Conservation (phyloP, 2,888 invertebrate genomes). For the Erannis defoliaria region DNA sequence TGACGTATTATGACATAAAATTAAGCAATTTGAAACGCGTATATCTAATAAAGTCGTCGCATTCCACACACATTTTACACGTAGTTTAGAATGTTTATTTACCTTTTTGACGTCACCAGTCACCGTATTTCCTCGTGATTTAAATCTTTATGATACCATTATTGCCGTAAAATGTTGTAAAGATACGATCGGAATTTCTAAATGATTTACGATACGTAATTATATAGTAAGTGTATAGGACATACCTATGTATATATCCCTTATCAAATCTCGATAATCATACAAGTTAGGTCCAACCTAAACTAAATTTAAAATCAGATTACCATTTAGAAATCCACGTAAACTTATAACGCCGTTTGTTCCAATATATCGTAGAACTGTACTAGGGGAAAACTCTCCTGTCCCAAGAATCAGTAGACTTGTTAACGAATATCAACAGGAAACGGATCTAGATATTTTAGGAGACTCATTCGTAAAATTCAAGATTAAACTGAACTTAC, state of each 20-base stretch:
- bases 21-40: conserved; percentile 30
- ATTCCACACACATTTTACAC: conserved; percentile 27
- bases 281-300: background rate
- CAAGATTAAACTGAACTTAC: too few relatives aligned
- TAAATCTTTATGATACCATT: conserved; percentile 36
- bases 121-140: conserved; percentile 42
- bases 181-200: conserved; percentile 39
- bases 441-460: too few relatives aligned
- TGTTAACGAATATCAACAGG: too few relatives aligned
- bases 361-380: too few relatives aligned
- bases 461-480: too few relatives aligned
- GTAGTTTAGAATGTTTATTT: conserved; percentile 45
- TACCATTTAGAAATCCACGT: too few relatives aligned
- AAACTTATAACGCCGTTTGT: too few relatives aligned
- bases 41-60: conserved; percentile 28
- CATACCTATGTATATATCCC: background rate
- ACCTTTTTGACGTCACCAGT: conserved; percentile 41
- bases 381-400: too few relatives aligned
- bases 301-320: too few relatives aligned
- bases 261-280: conserved; percentile 18
- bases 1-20: conserved; percentile 18
- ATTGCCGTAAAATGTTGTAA: conserved; percentile 33
- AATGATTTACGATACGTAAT: conserved; percentile 27
- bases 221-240: background rate
- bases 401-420: too few relatives aligned